Evolutionary conservation across 2,888 invertebrate genomes (phyloP), one percentile per base, ranked within the genome.

Genomic region (Euzetes globulus): DNA sequence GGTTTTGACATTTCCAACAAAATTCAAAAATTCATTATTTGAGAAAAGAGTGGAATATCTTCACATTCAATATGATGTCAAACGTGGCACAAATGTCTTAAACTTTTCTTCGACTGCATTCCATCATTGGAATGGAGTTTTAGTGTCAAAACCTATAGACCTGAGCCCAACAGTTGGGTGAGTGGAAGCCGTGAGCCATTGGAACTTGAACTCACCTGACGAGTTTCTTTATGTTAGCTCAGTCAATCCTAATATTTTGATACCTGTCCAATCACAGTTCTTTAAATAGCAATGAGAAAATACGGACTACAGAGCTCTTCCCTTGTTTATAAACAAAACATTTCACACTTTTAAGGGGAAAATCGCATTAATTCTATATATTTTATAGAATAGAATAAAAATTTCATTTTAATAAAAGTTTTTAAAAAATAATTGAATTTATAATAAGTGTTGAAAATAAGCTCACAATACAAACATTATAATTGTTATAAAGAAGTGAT

Each of bases 11-110:
- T 55, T 47, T 47, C 47, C 7, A 15, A 47, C 47, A 47, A 13
- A 47, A 47, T 9, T 47, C 13, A n/a, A 17, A 17, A 17, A 47
- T n/a, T 9, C 33, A 33, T 33, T 47, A 55, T 55, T 19, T 9
- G 55, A 55, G 19, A 55, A 3, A 55, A 22, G 5, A 29, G 6
- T 6, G 25, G 6, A 63, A 17, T 63, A 17, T 29, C 19, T 7
- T 63, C 29, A n/a, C n/a, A 17, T n/a, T 29, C 2, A 33, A 63
- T 63, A 1, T 17, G 9, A 29, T 29, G 17, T 63, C 27, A 63
- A 33, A 63, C 63, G 63, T 63, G 63, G 63, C 63, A 63, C 55
- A 55, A 55, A 55, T 27, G 63, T 63, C 63, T 63, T 63, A 11
- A 63, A 63, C 17, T 63, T 15, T 11, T 63, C 29, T 63, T 29